A percentile compares a stretch with the other conserved stretches of the same genome.
phyloP scores from a whole-genome alignment of 2,888 invertebrate species.

The Xanthorhoe spadicearia region DNA sequence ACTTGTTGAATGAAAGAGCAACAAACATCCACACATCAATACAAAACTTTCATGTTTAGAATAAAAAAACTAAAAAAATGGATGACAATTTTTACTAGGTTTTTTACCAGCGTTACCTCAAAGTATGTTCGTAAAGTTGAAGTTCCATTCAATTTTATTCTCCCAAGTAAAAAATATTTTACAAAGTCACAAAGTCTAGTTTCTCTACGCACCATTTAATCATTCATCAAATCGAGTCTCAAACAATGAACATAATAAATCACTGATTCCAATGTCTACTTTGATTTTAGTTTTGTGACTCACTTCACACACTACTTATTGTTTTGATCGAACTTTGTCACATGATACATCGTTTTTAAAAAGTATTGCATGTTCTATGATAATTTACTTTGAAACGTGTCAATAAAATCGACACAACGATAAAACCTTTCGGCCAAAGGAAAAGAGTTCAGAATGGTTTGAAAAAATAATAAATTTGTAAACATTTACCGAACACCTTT shows the following conservation, averaged over 20 bases:
- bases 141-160: too few relatives aligned
- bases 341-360: conserved; percentile 7
- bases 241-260: not conserved
- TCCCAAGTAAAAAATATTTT: too few relatives aligned
- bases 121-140: too few relatives aligned
- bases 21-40: too few relatives aligned
- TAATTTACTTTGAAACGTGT: conserved; percentile 15
- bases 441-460: conserved; percentile 14
- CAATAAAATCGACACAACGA: conserved; percentile 8
- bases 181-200: not conserved
- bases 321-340: conserved; percentile 3
- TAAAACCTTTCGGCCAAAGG: not conserved
- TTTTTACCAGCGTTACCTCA: too few relatives aligned
- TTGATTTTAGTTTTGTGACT: not conserved
- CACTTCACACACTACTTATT: not conserved
- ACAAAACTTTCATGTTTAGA: too few relatives aligned
- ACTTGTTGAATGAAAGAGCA: too few relatives aligned
- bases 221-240: not conserved
- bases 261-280: not conserved
- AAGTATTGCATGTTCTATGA: conserved; percentile 23
- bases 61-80: too few relatives aligned
- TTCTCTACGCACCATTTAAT: not conserved
- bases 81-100: too few relatives aligned
- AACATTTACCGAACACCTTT: conserved; percentile 15
- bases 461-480: not conserved